Conservation (phyloP, 2,113 vertebrate species). For the Theropithecus gelada region DNA sequence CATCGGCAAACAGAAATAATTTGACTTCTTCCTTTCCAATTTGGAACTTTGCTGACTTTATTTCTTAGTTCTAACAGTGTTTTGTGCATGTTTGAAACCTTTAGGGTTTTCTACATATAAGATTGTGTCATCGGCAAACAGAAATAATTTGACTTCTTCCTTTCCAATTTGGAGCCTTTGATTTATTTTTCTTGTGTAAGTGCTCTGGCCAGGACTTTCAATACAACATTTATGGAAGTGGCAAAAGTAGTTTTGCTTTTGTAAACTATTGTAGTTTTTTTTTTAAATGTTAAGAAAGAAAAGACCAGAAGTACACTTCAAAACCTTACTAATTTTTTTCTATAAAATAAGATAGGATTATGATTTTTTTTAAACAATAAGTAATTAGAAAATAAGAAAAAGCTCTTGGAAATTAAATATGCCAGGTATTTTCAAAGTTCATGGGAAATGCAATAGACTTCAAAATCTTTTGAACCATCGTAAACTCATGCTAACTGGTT, state of each 20-base stretch:
- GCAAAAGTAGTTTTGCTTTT: too few species aligned
- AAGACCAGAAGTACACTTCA: too few species aligned
- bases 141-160: neutral
- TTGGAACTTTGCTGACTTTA: neutral
- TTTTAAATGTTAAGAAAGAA: too few species aligned
- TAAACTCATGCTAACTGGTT: too few species aligned
- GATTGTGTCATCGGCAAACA: neutral
- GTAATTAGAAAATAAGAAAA: neutral
- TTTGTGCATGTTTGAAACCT: neutral
- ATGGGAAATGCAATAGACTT: too few species aligned
- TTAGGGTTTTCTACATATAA: neutral
- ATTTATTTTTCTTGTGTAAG: neutral
- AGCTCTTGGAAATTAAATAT: too few species aligned
- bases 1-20: neutral
- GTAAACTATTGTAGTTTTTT: too few species aligned
- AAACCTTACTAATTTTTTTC: too few species aligned
- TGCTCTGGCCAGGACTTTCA: neutral
- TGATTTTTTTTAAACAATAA: too few species aligned
- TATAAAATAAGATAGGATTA: too few species aligned
- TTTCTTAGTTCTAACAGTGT: neutral
- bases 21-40: neutral
- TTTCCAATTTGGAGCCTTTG: neutral
- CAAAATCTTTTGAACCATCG: too few species aligned
- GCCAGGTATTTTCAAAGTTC: too few species aligned
- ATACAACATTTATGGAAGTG: neutral